Evolutionary conservation across 2,113 vertebrate species (phyloP).

Genomic region (Macquaria ambigua): DNA sequence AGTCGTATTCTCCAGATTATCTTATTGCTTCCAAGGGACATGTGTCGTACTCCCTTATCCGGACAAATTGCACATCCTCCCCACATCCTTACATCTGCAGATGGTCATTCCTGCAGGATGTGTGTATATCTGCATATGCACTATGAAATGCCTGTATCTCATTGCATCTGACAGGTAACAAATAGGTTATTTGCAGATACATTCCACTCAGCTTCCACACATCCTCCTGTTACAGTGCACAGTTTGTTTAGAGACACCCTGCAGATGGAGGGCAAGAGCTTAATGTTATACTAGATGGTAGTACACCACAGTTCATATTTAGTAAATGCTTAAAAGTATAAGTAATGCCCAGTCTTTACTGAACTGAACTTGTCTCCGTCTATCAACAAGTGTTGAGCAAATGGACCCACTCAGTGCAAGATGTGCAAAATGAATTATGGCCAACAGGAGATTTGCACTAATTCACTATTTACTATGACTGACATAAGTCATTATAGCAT

Average conservation of each 20-base stretch:
- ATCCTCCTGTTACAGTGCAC: conserved; percentile 41
- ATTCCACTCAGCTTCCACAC: conserved; percentile 41
- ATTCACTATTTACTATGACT: neutral
- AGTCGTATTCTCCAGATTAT: conserved; percentile 21
- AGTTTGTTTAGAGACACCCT: neutral
- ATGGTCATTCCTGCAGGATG: conserved; percentile 10
- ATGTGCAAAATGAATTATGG: neutral
- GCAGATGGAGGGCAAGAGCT: neutral
- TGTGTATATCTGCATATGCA: conserved; percentile 7
- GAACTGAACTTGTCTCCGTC: neutral
- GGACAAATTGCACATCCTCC: conserved; percentile 29
- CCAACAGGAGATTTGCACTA: neutral
- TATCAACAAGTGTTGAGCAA: neutral
- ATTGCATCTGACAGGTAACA: conserved; percentile 59
- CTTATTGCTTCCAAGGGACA: conserved; percentile 15
- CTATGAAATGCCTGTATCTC: conserved; percentile 15
- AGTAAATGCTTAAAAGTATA: neutral
- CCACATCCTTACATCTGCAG: neutral
- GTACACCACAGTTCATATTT: neutral
- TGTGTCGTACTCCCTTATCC: conserved; percentile 26
- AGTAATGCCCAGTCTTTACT: neutral
- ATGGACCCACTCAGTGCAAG: neutral
- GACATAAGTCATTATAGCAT: neutral
- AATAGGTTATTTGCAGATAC: conserved; percentile 53
- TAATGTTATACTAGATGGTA: neutral